Percentiles rank a stretch among this genome's conserved stretches.
Evolutionary conservation across 2,113 vertebrate genomes (phyloP).

Genomic region (Oncorhynchus kisutch): DNA sequence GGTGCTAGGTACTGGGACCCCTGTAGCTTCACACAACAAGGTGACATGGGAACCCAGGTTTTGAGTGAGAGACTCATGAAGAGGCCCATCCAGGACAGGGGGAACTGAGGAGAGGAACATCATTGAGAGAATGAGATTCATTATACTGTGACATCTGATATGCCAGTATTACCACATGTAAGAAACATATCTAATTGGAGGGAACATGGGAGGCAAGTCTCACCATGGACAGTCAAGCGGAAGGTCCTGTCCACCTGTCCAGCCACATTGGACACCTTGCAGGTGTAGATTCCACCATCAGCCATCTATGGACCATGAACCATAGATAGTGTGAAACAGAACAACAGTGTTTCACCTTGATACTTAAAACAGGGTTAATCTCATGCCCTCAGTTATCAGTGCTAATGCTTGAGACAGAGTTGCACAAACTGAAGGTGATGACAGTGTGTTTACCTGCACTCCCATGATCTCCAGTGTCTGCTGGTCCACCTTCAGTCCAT

Average conservation of each 20-base stretch:
- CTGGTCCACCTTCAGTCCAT: slow-evolving; percentile 51
- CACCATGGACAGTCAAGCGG: slow-evolving; percentile 76
- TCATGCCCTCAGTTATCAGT: neutral
- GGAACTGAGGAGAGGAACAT: slow-evolving; percentile 60
- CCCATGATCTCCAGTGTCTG: slow-evolving; percentile 75
- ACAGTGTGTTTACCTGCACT: slow-evolving; percentile 70
- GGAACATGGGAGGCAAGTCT: slow-evolving; percentile 33
- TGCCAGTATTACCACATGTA: neutral
- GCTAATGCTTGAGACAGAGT: neutral
- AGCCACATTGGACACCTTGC: slow-evolving; percentile 78
- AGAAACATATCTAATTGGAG: neutral
- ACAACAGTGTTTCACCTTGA: neutral
- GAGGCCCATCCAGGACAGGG: slow-evolving; percentile 61
- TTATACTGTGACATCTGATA: neutral
- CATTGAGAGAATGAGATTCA: neutral
- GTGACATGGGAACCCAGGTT: slow-evolving; percentile 74
- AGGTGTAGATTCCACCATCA: slow-evolving; percentile 81
- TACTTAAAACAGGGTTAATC: neutral
- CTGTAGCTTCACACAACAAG: slow-evolving; percentile 77
- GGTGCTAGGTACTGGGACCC: slow-evolving; percentile 72
- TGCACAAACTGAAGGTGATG: neutral
- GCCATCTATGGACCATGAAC: slow-evolving; percentile 56
- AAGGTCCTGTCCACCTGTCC: slow-evolving; percentile 80
- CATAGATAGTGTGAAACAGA: neutral
- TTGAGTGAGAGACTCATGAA: slow-evolving; percentile 72